Conservation (phyloP, 2,888 invertebrate species). For the Zaprionus lineosus region DNA sequence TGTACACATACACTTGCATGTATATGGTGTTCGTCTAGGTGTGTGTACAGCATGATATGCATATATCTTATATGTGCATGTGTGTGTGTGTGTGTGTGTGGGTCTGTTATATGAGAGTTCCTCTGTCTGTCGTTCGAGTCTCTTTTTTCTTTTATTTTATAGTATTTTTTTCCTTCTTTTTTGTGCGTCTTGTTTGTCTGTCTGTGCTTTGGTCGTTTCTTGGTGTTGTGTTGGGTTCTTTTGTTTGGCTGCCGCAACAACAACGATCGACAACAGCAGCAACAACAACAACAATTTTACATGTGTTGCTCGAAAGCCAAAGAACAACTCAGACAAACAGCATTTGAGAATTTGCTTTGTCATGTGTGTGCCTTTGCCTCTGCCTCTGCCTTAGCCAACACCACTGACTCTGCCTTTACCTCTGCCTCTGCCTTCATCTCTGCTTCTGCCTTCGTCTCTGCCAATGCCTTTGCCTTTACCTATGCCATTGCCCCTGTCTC, state of each 20-base stretch:
- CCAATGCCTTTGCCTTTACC: conserved; percentile 32
- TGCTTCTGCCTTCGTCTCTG: too few relatives aligned
- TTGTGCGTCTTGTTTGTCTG: conserved; percentile 28
- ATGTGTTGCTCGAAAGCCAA: conserved; percentile 63
- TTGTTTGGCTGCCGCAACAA: conserved; percentile 19
- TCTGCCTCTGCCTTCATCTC: too few relatives aligned
- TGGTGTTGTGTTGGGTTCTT: conserved; percentile 13
- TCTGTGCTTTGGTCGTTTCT: conserved; percentile 63
- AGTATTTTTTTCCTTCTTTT: too few relatives aligned
- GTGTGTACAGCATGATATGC: conserved; percentile 31
- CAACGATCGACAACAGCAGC: conserved; percentile 17
- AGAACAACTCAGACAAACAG: conserved; percentile 57
- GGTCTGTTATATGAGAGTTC: conserved; percentile 63
- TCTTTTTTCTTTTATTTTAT: too few relatives aligned
- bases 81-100: conserved; percentile 18
- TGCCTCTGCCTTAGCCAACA: conserved; percentile 6
- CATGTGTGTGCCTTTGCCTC: conserved; percentile 32
- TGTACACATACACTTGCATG: conserved; percentile 4
- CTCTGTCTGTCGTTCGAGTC: conserved; percentile 36
- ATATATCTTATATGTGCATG: conserved; percentile 15
- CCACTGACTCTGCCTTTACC: conserved; percentile 39
- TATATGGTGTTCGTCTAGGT: conserved; percentile 4
- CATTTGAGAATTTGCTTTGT: conserved; percentile 65
- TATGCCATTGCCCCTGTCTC: too few relatives aligned
- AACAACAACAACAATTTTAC: conserved; percentile 12